A percentile compares a stretch with the other conserved stretches of the same genome.
These are phyloP conservation scores for Hybognathus amarus DNA, from an alignment of 2,797 vertebrate species.

Conservation along the genomic window DNA sequence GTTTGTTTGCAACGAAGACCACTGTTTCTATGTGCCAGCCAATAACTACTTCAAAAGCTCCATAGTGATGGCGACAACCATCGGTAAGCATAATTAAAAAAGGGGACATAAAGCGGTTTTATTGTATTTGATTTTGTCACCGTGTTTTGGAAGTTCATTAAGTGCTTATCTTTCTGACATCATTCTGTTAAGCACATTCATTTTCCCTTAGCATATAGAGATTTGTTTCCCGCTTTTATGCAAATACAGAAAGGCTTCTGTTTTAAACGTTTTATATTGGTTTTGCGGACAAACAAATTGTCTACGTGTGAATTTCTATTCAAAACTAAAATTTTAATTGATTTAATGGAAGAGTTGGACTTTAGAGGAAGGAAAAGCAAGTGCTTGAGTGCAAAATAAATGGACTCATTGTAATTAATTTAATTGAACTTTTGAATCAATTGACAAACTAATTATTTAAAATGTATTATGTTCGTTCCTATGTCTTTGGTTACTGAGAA, in stretches of 20 bases:
- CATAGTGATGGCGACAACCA: conserved; percentile 73
- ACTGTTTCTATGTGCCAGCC: conserved; percentile 81
- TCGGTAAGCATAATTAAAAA: conserved; percentile 69
- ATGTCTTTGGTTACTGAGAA: not conserved
- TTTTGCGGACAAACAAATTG: not conserved
- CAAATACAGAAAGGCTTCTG: not conserved
- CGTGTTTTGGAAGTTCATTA: not conserved
- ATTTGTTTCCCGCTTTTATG: not conserved
- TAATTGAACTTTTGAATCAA: not conserved
- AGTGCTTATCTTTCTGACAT: conserved; percentile 38
- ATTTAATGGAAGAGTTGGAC: not conserved
- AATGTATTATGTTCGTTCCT: not conserved
- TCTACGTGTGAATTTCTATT: not conserved
- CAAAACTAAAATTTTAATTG: not conserved
- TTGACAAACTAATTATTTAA: not conserved
- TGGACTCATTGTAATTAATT: not conserved
- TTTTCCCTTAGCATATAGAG: not conserved
- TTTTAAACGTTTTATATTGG: not conserved
- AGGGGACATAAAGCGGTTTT: conserved; percentile 31
- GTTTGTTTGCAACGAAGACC: conserved; percentile 79
- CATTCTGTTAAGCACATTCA: not conserved
- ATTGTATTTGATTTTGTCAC: conserved; percentile 25
- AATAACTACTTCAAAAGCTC: conserved; percentile 79
- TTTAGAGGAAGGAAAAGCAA: not conserved
- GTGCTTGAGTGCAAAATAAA: no score